Base-by-base conservation (phyloP, 2,113 vertebrate genomes). In the Alligator sinensis region DNA sequence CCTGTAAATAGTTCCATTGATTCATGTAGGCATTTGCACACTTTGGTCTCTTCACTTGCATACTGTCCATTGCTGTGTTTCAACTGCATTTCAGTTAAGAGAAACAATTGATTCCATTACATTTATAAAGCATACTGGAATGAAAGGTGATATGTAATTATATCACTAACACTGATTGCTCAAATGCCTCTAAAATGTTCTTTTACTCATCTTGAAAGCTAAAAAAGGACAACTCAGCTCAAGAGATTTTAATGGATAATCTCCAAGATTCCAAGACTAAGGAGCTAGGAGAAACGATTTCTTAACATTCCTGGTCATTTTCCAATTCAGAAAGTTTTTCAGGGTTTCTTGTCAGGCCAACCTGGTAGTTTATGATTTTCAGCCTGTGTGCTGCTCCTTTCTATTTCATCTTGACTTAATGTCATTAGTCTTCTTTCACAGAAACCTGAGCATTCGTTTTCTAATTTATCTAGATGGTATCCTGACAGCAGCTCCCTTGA, bases 381-480 rank as follows among this genome's bases (percentile, higher is more conserved):
- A 96, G 96, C 88, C 95, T 94, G 63, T 61, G 87, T 77, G 19
- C 95, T 9, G 77, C 85, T 98, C 92, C 88, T 97, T 98, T 97
- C 96, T 97, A 97, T 98, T 98, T 98, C 97, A 97, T 98, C 94
- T 96, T 96, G 96, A 97, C 97, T 98, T 98, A 97, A 98, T 93
- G 92, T 94, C 97, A 97, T 98, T 98, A 98, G 97, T 98, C 97
- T 98, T 98, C 95, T 94, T 97, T 97, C 96, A 94, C 95, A 97
- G 97, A 97, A 98, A 97, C 96, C 91, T 82, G 91, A 96, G 95
- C 64, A 94, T 97, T 98, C 97, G 97, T 97, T 97, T 97, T 97
- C 95, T 97, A 98, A 98, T 98, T 98, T 97, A 96, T 98, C 98
- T 98, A 95, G 97, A 98, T 98, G 96, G 96, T 97, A 97, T 62